Base-by-base conservation (phyloP, 2,113 vertebrate species). In the Actinemys pallida region DNA sequence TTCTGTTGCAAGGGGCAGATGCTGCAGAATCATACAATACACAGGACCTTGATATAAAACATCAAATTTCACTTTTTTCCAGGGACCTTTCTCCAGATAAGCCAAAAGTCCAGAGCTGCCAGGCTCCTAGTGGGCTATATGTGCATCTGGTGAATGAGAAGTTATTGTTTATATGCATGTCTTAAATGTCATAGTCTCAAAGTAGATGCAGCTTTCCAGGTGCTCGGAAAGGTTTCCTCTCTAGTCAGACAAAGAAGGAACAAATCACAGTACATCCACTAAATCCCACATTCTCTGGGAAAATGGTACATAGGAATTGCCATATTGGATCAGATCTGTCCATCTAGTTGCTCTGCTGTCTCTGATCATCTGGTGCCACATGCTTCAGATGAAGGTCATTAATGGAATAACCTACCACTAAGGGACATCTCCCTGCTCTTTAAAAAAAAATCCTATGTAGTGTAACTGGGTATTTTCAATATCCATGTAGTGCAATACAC, bases 181-280 rank as follows among this genome's bases (percentile, higher is more conserved):
- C 72, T 83, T 54, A 86, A 94, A 90, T 89, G 87, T 93, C 87
- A 93, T n/a, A 42, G 24, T 20, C 53, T 86, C 76, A 83, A 86
- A 82, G 86, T 79, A 29, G 24, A n/a, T 85, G 20, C 16, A 56
- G 24, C 16, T 82, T 87, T 56, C 86, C 50, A 39, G 45, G 35
- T 45, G 3, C 56, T 57, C 10, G 1, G 56, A 57, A 57, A 69
- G 62, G 13, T 65, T 35, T 65, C 62, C 62, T 65, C 24, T 31
- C 27, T 65, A 6, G 17, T 22, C 52, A 10, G 59, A 65, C 62
- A 69, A n/a, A 69, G 29, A 69, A 69, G 62, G 62, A n/a, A 35
- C 29, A 69, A 69, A 35, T 69, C 29, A n/a, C 62, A 69, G 19
- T 35, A 69, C 35, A n/a, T 35, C 31, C 62, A 69, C 62, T 69